These are phyloP conservation scores for Pristionchus japonicus DNA, from an alignment of 2,888 invertebrate species.

Conservation along the genomic window DNA sequence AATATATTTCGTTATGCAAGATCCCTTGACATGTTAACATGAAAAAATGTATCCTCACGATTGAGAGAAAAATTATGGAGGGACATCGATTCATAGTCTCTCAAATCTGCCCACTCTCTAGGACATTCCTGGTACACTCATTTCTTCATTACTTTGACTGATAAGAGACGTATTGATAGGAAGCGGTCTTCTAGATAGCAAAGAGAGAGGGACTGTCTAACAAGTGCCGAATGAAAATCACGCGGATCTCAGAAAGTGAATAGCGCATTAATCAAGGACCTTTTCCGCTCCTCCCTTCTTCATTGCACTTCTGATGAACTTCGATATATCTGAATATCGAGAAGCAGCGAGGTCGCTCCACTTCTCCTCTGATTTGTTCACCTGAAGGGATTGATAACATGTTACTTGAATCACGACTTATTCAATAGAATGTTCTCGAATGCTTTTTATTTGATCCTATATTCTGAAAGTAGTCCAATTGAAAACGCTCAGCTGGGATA, in stretches of 20 bases:
- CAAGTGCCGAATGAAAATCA: background rate
- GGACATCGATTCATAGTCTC: too few species aligned
- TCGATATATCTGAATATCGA: constrained; percentile 33
- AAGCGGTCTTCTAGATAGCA: background rate
- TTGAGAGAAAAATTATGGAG: too few species aligned
- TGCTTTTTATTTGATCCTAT: too few species aligned
- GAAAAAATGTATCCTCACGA: too few species aligned
- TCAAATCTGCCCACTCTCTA: background rate
- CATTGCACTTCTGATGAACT: constrained; percentile 36
- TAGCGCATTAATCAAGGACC: constrained; percentile 4
- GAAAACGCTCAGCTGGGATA: too few species aligned
- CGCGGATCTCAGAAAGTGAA: background rate
- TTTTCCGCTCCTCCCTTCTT: constrained; percentile 46
- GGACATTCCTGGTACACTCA: background rate
- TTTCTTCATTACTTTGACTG: background rate
- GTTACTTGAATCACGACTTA: too few species aligned
- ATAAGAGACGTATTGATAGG: background rate
- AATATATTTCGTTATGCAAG: too few species aligned
- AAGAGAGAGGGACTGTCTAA: background rate
- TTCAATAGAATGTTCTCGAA: too few species aligned
- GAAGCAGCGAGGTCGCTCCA: constrained; percentile 15
- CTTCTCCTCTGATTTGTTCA: constrained; percentile 17
- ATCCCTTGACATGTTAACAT: too few species aligned
- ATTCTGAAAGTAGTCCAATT: too few species aligned
- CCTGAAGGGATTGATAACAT: too few species aligned